phyloP scores from a whole-genome alignment of 1,140 invertebrate genomes.

The Diplogasteroides magnus region DNA sequence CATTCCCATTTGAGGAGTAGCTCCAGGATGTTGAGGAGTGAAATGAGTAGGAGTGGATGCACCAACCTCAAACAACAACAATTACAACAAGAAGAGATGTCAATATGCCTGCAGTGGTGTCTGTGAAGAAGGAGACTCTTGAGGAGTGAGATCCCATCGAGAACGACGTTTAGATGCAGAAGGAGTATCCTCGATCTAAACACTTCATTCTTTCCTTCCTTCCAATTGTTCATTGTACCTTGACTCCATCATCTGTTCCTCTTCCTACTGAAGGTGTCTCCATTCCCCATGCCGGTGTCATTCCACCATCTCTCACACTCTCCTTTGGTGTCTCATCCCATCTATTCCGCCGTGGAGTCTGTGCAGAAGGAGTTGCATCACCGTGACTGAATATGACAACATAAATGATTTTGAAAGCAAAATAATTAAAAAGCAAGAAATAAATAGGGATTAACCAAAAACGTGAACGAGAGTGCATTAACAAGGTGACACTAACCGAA shows the following conservation, averaged over 20 bases:
- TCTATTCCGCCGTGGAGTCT: slow-evolving; percentile 83
- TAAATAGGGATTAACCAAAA: too few species aligned
- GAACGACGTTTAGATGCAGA: slow-evolving; percentile 83
- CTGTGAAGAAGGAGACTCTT: slow-evolving; percentile 49
- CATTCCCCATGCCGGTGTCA: slow-evolving; percentile 72
- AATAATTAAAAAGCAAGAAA: too few species aligned
- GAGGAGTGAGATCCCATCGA: slow-evolving; percentile 94
- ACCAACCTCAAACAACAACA: too few species aligned
- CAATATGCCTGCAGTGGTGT: slow-evolving; percentile 43
- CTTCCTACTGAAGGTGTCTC: slow-evolving; percentile 85
- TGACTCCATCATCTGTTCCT: slow-evolving; percentile 73
- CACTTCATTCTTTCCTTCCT: not conserved
- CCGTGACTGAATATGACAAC: slow-evolving; percentile 56
- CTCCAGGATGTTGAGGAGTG: slow-evolving; percentile 48
- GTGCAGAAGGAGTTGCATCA: slow-evolving; percentile 76
- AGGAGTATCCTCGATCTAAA: slow-evolving; percentile 66
- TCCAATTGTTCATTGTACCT: not conserved
- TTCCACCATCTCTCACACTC: slow-evolving; percentile 68
- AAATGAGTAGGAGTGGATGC: slow-evolving; percentile 38
- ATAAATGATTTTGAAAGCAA: too few species aligned
- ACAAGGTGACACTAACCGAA: slow-evolving; percentile 65
- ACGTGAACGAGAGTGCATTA: slow-evolving; percentile 2
- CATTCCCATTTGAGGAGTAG: slow-evolving; percentile 64
- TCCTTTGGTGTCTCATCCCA: slow-evolving; percentile 99
- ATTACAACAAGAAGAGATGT: too few species aligned